Percentiles rank a stretch among this genome's conserved stretches.
Conservation (phyloP, 2,888 invertebrate species). For the Orthosia gracilis region DNA sequence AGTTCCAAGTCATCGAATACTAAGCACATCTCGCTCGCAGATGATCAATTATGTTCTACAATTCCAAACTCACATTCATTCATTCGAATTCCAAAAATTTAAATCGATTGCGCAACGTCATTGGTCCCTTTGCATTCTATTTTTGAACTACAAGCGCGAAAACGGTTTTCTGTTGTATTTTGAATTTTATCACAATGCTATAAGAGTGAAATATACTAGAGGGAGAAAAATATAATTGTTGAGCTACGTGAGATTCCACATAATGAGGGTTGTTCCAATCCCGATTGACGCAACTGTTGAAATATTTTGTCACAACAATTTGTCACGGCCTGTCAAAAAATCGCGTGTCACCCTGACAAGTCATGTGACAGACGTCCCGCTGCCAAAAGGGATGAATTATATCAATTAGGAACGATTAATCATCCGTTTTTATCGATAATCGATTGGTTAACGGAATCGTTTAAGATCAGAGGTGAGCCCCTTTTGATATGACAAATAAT, state of each 20-base stretch:
- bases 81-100: slow-evolving; percentile 82
- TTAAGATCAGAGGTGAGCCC: slow-evolving; percentile 83
- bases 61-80: slow-evolving; percentile 79
- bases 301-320: slow-evolving; percentile 91
- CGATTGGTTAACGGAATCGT: slow-evolving; percentile 86
- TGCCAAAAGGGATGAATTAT: slow-evolving; percentile 84
- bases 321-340: slow-evolving; percentile 88
- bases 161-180: slow-evolving; percentile 36
- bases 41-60: slow-evolving; percentile 66
- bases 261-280: slow-evolving; percentile 79
- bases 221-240: slow-evolving; percentile 26
- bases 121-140: slow-evolving; percentile 74
- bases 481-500: slow-evolving; percentile 85
- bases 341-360: slow-evolving; percentile 85
- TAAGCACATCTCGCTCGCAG: slow-evolving; percentile 64
- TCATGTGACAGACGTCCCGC: slow-evolving; percentile 76
- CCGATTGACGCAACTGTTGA: slow-evolving; percentile 88
- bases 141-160: slow-evolving; percentile 56
- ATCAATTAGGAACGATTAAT: slow-evolving; percentile 88
- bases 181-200: slow-evolving; percentile 49
- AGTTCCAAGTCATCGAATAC: slow-evolving; percentile 77
- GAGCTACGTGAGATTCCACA: slow-evolving; percentile 68
- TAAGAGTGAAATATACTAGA: slow-evolving; percentile 34
- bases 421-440: slow-evolving; percentile 84
- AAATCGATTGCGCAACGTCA: slow-evolving; percentile 84